phyloP scores from a whole-genome alignment of 2,797 vertebrate genomes.

The Falco concolor region DNA sequence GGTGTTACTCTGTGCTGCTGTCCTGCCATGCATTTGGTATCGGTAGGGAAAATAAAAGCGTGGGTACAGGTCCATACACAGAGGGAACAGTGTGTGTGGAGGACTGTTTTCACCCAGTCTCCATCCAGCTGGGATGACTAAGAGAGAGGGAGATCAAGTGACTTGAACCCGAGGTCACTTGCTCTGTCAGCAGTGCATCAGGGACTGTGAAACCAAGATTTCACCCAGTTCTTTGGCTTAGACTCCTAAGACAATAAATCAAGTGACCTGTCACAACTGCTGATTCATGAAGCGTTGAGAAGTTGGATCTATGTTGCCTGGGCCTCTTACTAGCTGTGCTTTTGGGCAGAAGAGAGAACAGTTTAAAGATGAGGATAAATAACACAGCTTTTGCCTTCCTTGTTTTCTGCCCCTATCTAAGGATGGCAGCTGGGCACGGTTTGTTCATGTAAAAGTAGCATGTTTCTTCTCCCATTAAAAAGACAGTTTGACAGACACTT shows the following conservation, averaged over 20 bases:
- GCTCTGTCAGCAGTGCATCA: constrained; percentile 48
- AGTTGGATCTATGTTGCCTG: background rate
- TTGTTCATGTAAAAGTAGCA: background rate
- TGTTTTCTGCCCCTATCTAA: background rate
- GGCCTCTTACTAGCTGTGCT: background rate
- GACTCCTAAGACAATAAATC: constrained; percentile 22
- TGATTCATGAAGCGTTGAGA: constrained; percentile 32
- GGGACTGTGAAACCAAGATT: constrained; percentile 43
- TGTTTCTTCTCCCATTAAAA: constrained; percentile 52
- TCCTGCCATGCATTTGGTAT: background rate
- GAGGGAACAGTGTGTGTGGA: background rate
- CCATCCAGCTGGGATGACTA: constrained; percentile 36
- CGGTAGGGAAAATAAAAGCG: background rate
- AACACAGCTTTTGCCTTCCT: background rate
- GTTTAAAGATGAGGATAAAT: background rate
- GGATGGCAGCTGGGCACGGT: background rate
- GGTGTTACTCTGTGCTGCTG: background rate
- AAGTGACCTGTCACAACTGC: constrained; percentile 28
- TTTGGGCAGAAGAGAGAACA: background rate
- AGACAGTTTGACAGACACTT: constrained; percentile 30
- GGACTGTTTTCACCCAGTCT: background rate
- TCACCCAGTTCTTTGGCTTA: constrained; percentile 26
- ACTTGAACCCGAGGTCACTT: constrained; percentile 29
- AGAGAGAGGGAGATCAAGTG: constrained; percentile 21
- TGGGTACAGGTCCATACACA: background rate